A percentile compares a stretch with the other conserved stretches of the same genome.
These are phyloP conservation scores for Chloroclystis v-ata DNA, from an alignment of 2,888 invertebrate genomes.

Conservation along the genomic window DNA sequence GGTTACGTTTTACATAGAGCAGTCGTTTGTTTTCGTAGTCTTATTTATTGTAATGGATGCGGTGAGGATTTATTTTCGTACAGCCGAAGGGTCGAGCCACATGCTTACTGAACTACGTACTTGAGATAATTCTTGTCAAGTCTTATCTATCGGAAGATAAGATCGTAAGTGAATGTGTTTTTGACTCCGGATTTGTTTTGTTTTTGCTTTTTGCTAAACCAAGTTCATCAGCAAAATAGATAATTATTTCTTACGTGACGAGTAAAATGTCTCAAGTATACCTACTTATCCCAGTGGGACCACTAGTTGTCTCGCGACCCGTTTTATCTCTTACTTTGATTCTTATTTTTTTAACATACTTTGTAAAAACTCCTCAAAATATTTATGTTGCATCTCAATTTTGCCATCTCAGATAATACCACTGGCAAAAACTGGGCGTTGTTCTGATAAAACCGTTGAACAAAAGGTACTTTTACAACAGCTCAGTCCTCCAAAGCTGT, in stretches of 20 bases:
- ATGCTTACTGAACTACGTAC: constrained; percentile 12
- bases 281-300: no score
- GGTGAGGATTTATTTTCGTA: constrained; percentile 16
- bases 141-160: neutral
- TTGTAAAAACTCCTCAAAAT: no score
- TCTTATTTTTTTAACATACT: no score
- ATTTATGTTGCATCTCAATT: no score
- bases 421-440: no score
- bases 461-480: neutral
- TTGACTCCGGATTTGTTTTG: neutral
- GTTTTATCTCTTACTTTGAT: no score
- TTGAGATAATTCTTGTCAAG: constrained; percentile 6
- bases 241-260: no score
- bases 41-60: constrained; percentile 23
- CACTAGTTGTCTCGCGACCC: no score
- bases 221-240: no score
- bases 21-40: constrained; percentile 28
- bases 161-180: no score
- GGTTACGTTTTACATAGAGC: constrained; percentile 25
- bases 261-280: no score
- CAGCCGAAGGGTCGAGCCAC: constrained; percentile 5
- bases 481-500: constrained; percentile 5
- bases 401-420: no score
- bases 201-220: neutral
- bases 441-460: neutral